Base-by-base conservation (phyloP, 1,140 invertebrate genomes). In the Zaprionus kolodkinae region DNA sequence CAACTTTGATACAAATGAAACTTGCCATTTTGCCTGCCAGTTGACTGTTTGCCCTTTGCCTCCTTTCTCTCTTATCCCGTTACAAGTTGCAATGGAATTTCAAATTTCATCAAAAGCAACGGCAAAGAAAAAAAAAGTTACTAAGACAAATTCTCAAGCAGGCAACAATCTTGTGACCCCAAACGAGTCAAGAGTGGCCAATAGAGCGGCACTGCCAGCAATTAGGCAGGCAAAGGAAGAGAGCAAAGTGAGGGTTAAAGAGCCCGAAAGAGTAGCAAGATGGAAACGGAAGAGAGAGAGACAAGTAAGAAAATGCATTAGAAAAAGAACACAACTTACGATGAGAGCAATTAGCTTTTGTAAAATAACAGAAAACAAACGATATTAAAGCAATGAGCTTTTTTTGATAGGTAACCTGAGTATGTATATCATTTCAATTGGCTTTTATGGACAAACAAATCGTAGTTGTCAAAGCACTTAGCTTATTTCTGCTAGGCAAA, bases 1-100 rank as follows among this genome's bases (percentile, higher is more conserved):
- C 33, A 35, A 75, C 78, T 81, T 72, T 65, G 78, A 81, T 70
- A 57, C 43, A 81, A 85, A 79, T 71, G 62, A 77, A 85, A 64
- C 35, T 71, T 71, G 60, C 61, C 57, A 61, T 48, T 40, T 75
- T 69, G 57, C 67, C 70, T 27, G 17, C 57, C 36, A 60, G 57
- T 15, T 60, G 57, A 36, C 12, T 13, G 17, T 40, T 45, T 60
- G 21, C 36, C 57, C 35, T 36, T n/a, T 36, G 17, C 36, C 35
- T 9, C 25, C 21, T 27, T 3, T 6, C 15, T 5, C 0, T 35
- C 33, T 9, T 35, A 35, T 6, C n/a, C n/a, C 40, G 15, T 45
- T 45, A 15, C n/a, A 25, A 38, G n/a, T 25, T 36, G 62, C 48
- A 69, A 69, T 55, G 50, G 48, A 65, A 65, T 65, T 65, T 65